A percentile compares a stretch with the other conserved stretches of the same genome.
Conservation (phyloP, 2,888 invertebrate species). For the Mesochorus sp. region DNA sequence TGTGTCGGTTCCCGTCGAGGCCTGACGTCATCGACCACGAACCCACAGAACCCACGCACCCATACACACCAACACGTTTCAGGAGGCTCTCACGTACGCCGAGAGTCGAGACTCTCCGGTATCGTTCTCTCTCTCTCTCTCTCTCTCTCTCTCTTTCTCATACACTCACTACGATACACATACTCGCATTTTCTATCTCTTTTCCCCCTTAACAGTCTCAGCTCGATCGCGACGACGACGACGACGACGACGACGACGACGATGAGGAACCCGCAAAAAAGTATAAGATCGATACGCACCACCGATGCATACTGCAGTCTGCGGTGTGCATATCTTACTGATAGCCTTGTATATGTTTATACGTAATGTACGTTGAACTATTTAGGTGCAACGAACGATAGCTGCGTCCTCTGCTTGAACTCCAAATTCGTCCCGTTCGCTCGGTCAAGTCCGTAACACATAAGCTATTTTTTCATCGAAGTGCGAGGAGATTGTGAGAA, state of each 20-base stretch:
- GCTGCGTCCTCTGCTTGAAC: conserved; percentile 36
- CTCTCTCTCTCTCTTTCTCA: conserved; percentile 22
- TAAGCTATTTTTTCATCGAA: too few relatives aligned
- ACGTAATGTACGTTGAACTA: background rate
- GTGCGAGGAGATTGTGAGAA: too few relatives aligned
- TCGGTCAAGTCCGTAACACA: conserved; percentile 29
- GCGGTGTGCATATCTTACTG: conserved; percentile 33
- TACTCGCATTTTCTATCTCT: conserved; percentile 28
- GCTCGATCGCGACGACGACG: conserved; percentile 56
- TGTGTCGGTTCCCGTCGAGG: conserved; percentile 44
- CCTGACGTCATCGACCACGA: conserved; percentile 62
- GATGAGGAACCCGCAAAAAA: conserved; percentile 60
- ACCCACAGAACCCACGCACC: conserved; percentile 60
- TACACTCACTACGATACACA: conserved; percentile 29
- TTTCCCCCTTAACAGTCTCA: conserved; percentile 47
- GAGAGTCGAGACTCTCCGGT: conserved; percentile 58
- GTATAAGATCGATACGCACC: conserved; percentile 62
- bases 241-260: conserved; percentile 36
- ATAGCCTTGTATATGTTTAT: background rate
- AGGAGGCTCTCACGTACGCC: conserved; percentile 61
- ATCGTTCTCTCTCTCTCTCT: conserved; percentile 42
- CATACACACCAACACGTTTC: conserved; percentile 48
- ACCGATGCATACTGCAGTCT: conserved; percentile 60
- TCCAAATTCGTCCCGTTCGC: conserved; percentile 41
- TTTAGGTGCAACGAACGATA: conserved; percentile 56